Percentiles rank a stretch among this genome's conserved stretches.
Evolutionary conservation across 2,888 invertebrate species (phyloP).

Genomic region (Drosophila paranaensis): DNA sequence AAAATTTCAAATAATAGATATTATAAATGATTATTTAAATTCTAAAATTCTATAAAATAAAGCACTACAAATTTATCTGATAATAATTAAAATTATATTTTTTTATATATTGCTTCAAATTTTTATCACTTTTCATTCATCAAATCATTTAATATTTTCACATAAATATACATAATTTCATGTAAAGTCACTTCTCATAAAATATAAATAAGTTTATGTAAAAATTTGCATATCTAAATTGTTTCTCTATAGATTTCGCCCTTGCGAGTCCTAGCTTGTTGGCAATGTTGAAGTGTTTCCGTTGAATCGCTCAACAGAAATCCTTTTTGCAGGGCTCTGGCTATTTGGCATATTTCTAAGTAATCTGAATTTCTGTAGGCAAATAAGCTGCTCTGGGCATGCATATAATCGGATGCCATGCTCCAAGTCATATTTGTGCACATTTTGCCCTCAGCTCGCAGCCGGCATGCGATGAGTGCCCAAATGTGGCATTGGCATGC

Average conservation of each 20-base stretch:
- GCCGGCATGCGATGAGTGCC: slow-evolving; percentile 5
- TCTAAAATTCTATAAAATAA: too few species aligned
- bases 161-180: not conserved
- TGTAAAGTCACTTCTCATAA: not conserved
- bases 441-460: slow-evolving; percentile 4
- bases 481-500: not conserved
- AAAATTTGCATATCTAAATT: not conserved
- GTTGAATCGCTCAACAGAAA: not conserved
- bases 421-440: slow-evolving; percentile 47
- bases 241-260: not conserved
- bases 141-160: too few species aligned
- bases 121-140: too few species aligned
- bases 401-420: slow-evolving; percentile 31
- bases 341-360: not conserved
- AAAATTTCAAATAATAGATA: too few species aligned
- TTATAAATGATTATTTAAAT: too few species aligned
- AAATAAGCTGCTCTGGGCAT: slow-evolving; percentile 32
- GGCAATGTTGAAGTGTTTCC: not conserved
- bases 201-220: not conserved
- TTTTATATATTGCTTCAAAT: too few species aligned
- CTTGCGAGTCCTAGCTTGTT: not conserved
- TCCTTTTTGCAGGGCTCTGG: not conserved
- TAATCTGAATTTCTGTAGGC: slow-evolving; percentile 14
- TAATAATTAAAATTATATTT: too few species aligned
- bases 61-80: too few species aligned